These are phyloP conservation scores for Atlantisia rogersi DNA, from an alignment of 2,113 vertebrate species.

Conservation along the genomic window DNA sequence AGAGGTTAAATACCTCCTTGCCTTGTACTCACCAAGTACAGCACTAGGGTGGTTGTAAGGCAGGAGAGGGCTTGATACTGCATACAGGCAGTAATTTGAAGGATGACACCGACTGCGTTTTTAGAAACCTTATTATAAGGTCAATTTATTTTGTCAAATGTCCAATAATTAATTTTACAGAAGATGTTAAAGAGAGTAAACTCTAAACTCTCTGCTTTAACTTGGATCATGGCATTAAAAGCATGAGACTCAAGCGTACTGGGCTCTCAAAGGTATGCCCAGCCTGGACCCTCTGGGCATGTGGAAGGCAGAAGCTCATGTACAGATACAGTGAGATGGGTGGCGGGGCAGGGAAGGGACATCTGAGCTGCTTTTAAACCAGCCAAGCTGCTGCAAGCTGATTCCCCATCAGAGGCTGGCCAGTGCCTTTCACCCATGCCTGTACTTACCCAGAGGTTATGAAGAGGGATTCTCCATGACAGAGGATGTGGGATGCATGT, in stretches of 20 bases:
- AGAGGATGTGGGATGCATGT: not conserved
- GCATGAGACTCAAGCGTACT: fast-evolving
- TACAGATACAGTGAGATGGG: not conserved
- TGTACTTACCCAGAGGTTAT: fast-evolving
- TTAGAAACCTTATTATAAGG: not conserved
- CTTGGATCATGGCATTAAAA: not conserved
- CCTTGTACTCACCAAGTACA: not conserved
- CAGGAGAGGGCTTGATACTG: not conserved
- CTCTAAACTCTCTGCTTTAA: not conserved
- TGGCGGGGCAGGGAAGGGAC: not conserved
- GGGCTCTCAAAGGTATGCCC: not conserved
- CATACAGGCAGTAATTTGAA: not conserved
- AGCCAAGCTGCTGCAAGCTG: too few species aligned
- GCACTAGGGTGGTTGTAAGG: not conserved
- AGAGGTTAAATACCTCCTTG: not conserved
- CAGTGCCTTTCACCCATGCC: not conserved
- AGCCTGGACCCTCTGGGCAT: too few species aligned
- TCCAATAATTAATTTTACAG: not conserved
- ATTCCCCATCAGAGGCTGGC: not conserved
- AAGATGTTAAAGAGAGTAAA: not conserved
- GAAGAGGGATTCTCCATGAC: fast-evolving
- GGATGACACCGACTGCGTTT: not conserved
- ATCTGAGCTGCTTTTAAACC: fast-evolving
- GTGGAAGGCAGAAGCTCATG: too few species aligned
- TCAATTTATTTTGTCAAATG: slow-evolving; percentile 5